Evolutionary conservation across 2,113 vertebrate genomes (phyloP).

Genomic region (Ailuropoda melanoleuca): DNA sequence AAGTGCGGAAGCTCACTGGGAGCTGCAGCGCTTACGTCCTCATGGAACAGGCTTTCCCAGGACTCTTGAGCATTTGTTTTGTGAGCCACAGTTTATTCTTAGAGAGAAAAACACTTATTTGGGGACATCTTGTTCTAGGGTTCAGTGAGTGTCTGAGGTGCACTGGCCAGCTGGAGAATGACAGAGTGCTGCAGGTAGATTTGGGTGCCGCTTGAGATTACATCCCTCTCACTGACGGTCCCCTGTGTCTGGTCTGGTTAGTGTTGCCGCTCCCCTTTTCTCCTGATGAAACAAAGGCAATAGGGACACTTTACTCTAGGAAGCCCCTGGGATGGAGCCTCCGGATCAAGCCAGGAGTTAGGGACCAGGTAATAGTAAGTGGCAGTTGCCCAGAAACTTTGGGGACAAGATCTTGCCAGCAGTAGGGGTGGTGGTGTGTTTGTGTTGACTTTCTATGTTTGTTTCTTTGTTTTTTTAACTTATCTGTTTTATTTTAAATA

Average conservation of each 20-base stretch:
- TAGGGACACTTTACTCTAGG: not conserved
- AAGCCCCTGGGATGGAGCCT: not conserved
- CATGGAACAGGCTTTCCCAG: not conserved
- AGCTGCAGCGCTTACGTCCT: not conserved
- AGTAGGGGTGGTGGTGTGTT: not conserved
- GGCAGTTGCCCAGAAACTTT: not conserved
- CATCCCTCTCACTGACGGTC: not conserved
- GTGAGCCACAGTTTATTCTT: not conserved
- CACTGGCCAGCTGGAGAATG: not conserved
- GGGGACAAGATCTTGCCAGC: not conserved
- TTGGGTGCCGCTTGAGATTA: slow-evolving; percentile 1
- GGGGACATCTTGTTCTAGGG: not conserved
- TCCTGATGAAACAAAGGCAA: not conserved
- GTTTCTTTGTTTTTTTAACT: not conserved
- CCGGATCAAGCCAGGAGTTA: not conserved
- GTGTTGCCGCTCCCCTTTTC: not conserved
- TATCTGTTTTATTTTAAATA: not conserved
- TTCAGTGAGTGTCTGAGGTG: not conserved
- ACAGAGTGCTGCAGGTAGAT: not conserved
- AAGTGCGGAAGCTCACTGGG: not conserved
- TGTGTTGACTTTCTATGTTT: not conserved
- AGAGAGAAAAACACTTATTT: slow-evolving; percentile 6
- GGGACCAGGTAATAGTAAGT: not conserved
- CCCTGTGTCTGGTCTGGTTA: slow-evolving; percentile 7
- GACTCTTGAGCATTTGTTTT: not conserved